phyloP scores from a whole-genome alignment of 1,140 invertebrate genomes.

The Pseudomyrmex dendroicus region DNA sequence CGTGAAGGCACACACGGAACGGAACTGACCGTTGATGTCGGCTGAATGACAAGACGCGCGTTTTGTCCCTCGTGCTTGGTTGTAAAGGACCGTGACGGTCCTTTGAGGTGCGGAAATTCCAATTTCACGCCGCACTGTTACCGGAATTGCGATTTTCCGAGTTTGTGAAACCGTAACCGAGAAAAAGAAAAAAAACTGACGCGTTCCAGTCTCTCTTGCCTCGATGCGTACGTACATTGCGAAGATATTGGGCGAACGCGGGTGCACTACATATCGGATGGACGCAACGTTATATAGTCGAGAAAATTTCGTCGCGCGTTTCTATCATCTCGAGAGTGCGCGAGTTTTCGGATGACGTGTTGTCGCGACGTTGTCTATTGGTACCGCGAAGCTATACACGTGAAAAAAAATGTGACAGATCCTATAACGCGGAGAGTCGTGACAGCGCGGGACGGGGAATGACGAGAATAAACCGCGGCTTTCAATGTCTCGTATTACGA shows the following conservation, averaged over 20 bases:
- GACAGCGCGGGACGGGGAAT: slow-evolving; percentile 3
- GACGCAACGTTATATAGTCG: not conserved
- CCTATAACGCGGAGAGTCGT: not conserved
- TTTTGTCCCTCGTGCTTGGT: slow-evolving; percentile 37
- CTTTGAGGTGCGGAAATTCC: slow-evolving; percentile 63
- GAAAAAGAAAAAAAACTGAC: not conserved
- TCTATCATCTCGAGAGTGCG: not conserved
- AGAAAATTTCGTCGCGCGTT: slow-evolving; percentile 9
- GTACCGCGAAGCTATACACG: not conserved
- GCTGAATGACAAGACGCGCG: slow-evolving; percentile 66
- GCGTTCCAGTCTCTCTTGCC: not conserved
- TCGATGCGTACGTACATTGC: not conserved
- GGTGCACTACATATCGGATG: too few species aligned
- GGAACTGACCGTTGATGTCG: slow-evolving; percentile 45
- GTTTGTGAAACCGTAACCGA: not conserved
- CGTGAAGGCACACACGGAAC: slow-evolving; percentile 8
- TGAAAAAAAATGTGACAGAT: slow-evolving; percentile 27
- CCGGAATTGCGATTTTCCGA: slow-evolving; percentile 11
- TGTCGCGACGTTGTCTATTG: slow-evolving; percentile 26
- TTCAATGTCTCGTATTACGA: not conserved
- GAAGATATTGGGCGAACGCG: too few species aligned
- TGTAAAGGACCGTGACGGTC: slow-evolving; percentile 39
- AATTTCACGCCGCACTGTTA: slow-evolving; percentile 61
- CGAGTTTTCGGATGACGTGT: not conserved
- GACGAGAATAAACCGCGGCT: not conserved